These are phyloP conservation scores for Amphiprion ocellaris DNA, from an alignment of 2,113 vertebrate species.

Conservation along the genomic window DNA sequence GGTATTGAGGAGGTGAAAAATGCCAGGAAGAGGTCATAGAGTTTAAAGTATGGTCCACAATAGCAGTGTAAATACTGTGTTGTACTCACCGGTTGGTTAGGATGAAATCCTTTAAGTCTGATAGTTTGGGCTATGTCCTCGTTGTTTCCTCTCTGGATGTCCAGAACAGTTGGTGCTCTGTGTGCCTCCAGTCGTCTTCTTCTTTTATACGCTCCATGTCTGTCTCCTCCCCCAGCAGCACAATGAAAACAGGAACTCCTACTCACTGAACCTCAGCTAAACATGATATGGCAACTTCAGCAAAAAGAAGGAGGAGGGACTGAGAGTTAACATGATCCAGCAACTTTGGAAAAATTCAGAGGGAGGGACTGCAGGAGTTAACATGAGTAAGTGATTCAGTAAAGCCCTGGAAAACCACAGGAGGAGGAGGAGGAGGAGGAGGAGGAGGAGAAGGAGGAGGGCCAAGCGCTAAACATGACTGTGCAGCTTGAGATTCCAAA, in stretches of 20 bases:
- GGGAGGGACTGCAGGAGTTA: conserved; percentile 39
- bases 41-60: neutral
- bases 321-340: conserved; percentile 72
- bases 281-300: conserved; percentile 72
- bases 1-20: neutral
- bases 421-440: conserved; percentile 36
- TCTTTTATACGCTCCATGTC: conserved; percentile 60
- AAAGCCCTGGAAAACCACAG: conserved; percentile 30
- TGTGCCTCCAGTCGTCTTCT: neutral
- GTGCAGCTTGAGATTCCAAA: conserved; percentile 37
- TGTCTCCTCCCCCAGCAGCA: conserved; percentile 63
- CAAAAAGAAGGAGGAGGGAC: conserved; percentile 42
- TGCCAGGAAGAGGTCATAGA: neutral
- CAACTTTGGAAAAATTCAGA: conserved; percentile 31
- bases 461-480: conserved; percentile 53
- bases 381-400: conserved; percentile 43
- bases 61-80: neutral
- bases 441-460: conserved; percentile 36
- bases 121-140: neutral
- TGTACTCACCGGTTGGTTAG: conserved; percentile 65
- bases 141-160: conserved; percentile 17
- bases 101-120: conserved; percentile 5
- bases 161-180: conserved; percentile 32
- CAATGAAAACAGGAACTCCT: conserved; percentile 73
- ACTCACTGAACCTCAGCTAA: conserved; percentile 45